phyloP scores from a whole-genome alignment of 2,797 vertebrate species.

The Choloepus didactylus region DNA sequence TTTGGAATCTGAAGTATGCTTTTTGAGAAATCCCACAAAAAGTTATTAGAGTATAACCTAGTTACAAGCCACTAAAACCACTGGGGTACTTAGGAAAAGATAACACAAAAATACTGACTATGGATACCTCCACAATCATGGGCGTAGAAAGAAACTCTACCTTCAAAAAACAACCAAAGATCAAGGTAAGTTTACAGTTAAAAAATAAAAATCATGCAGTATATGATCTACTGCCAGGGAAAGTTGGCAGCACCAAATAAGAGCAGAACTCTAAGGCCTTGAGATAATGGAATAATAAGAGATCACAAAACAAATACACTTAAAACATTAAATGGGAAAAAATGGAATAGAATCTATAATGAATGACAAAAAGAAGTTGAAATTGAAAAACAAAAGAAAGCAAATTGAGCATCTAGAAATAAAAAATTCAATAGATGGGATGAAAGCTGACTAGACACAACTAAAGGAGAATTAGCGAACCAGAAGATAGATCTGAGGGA shows the following conservation, averaged over 20 bases:
- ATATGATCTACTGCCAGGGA: background rate
- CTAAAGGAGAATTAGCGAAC: background rate
- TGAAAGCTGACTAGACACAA: slow-evolving; percentile 3
- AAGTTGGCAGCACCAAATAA: background rate
- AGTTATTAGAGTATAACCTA: background rate
- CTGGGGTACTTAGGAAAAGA: background rate
- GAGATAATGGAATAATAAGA: slow-evolving; percentile 11
- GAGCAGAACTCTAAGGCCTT: background rate
- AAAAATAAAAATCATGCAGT: background rate
- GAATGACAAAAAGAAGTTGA: background rate
- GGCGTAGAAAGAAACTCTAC: background rate
- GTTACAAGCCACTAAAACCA: background rate
- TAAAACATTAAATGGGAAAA: slow-evolving; percentile 26
- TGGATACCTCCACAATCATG: background rate
- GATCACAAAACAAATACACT: background rate
- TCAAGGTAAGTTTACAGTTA: background rate
- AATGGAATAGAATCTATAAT: background rate
- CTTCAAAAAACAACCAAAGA: background rate
- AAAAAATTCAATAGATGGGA: background rate
- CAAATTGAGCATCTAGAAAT: slow-evolving; percentile 21
- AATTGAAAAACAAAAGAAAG: slow-evolving; percentile 19
- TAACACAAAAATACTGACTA: background rate
- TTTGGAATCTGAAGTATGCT: background rate
- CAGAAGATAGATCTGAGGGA: background rate
- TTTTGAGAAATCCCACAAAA: background rate